Conservation (phyloP, 1,140 invertebrate species). For the Bombus superbus region DNA sequence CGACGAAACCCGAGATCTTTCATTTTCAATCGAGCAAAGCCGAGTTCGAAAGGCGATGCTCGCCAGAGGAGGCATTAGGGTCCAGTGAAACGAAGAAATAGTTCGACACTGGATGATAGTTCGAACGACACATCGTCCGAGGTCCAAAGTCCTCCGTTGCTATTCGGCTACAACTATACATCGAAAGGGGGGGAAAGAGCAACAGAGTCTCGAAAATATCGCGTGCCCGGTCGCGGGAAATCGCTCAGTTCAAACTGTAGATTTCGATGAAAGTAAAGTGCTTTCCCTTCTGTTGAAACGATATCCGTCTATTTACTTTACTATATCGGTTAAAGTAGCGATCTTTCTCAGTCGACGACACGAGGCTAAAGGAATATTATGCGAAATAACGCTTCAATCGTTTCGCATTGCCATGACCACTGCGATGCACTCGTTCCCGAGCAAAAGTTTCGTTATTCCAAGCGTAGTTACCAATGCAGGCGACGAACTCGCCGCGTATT, state of each 20-base stretch:
- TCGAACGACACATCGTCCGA: background rate
- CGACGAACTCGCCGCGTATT: background rate
- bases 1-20: background rate
- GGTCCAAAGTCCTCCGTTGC: background rate
- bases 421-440: background rate
- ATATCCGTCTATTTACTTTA: too few species aligned
- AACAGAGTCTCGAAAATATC: slow-evolving; percentile 30
- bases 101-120: slow-evolving; percentile 1
- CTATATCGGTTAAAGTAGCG: too few species aligned
- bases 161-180: background rate
- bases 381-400: too few species aligned
- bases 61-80: background rate
- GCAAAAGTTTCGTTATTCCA: background rate
- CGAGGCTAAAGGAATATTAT: too few species aligned
- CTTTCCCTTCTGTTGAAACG: background rate
- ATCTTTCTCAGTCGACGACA: too few species aligned
- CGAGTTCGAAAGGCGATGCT: background rate
- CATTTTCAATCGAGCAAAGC: background rate
- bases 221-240: background rate
- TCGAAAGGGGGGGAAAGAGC: slow-evolving; percentile 9
- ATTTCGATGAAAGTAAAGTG: background rate
- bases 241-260: background rate
- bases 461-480: background rate
- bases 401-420: too few species aligned
- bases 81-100: background rate